These are phyloP conservation scores for Nibea coibor DNA, from an alignment of 2,113 vertebrate species.

Conservation along the genomic window DNA sequence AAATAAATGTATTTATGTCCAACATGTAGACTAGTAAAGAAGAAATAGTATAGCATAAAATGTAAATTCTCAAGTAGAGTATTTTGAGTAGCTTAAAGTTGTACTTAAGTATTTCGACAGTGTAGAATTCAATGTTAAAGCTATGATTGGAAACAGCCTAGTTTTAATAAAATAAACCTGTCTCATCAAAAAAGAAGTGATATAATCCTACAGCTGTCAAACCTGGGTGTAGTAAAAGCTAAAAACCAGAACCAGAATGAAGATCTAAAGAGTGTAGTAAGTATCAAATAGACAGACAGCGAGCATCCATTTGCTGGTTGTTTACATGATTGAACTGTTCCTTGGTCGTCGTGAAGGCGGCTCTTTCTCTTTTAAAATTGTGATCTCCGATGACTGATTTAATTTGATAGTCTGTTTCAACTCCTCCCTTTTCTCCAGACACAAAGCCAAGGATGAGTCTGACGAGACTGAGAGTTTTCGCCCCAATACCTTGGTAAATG, in stretches of 20 bases:
- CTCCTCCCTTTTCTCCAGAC: conserved; percentile 3
- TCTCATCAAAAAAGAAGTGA: not conserved
- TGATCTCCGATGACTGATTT: conserved; percentile 9
- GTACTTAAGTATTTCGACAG: not conserved
- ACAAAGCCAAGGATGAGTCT: not conserved
- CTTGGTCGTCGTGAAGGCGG: not conserved
- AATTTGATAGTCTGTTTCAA: conserved; percentile 5
- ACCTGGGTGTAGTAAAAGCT: not conserved
- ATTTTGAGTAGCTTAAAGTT: not conserved
- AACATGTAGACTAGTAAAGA: not conserved
- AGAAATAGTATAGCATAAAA: not conserved
- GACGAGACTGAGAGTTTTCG: not conserved
- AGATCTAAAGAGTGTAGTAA: not conserved
- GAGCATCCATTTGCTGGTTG: not conserved
- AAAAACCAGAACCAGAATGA: not conserved
- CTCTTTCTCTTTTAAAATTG: conserved; percentile 2
- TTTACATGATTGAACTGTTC: not conserved
- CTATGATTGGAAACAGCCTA: not conserved
- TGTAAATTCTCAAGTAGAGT: not conserved
- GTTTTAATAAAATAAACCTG: not conserved
- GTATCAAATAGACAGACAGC: not conserved
- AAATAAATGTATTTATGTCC: not conserved
- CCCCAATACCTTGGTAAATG: conserved; percentile 5
- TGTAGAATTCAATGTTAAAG: not conserved
- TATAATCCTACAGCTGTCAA: not conserved